phyloP scores from a whole-genome alignment of 2,797 vertebrate species.

The Etheostoma perlongum region DNA sequence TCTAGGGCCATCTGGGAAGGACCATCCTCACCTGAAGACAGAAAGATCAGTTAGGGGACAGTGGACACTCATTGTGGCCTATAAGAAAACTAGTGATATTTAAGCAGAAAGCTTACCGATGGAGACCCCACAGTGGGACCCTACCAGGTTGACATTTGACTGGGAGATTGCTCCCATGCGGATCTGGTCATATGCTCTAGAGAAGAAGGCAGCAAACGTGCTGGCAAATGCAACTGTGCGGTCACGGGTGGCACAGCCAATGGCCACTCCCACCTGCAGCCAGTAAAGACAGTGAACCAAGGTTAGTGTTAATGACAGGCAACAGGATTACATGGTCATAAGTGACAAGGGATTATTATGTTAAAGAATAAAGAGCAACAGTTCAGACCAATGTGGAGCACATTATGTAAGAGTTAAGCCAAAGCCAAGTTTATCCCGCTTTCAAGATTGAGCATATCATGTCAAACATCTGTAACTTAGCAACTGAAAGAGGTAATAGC shows the following conservation, averaged over 20 bases:
- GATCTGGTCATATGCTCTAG: slow-evolving; percentile 91
- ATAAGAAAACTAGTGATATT: accelerated
- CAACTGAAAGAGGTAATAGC: not conserved
- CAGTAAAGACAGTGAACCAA: not conserved
- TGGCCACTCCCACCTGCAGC: slow-evolving; percentile 88
- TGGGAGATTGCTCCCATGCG: slow-evolving; percentile 90
- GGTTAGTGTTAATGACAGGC: slow-evolving; percentile 5
- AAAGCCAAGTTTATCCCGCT: slow-evolving; percentile 7
- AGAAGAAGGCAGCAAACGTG: slow-evolving; percentile 90
- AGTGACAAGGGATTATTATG: slow-evolving; percentile 33
- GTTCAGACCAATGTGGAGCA: slow-evolving; percentile 55
- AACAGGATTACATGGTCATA: not conserved
- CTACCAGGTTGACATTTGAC: slow-evolving; percentile 89
- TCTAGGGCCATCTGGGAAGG: slow-evolving; percentile 93
- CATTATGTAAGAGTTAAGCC: slow-evolving; percentile 48
- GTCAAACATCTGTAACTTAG: not conserved
- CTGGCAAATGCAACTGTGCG: slow-evolving; percentile 89
- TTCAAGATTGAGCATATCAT: not conserved
- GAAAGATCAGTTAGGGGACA: accelerated
- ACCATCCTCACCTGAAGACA: slow-evolving; percentile 87
- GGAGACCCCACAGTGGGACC: slow-evolving; percentile 91
- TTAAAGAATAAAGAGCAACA: slow-evolving; percentile 55
- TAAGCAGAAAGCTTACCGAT: slow-evolving; percentile 82
- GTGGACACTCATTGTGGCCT: accelerated
- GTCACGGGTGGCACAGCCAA: slow-evolving; percentile 88